Evolutionary conservation across 2,113 vertebrate species (phyloP), one percentile per base, ranked within the genome.

Genomic region (Paraplagusia blochii): DNA sequence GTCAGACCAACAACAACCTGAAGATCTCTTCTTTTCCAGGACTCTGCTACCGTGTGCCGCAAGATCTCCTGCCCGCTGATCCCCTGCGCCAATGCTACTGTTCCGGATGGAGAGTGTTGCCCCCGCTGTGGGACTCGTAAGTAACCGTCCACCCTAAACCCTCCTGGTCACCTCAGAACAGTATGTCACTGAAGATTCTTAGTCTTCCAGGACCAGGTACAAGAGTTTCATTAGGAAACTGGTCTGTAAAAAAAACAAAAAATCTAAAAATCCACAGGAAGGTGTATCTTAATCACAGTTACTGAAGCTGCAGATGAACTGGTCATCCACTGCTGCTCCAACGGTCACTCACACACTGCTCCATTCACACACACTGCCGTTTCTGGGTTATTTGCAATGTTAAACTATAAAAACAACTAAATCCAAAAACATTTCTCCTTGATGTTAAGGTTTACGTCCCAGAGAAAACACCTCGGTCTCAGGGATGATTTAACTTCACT

Each of bases 31-130:
- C 65, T 65, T 71, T 57, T 65, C 38, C 76, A 98, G 96, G 95
- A 98, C 52, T 98, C 97, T 11, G 93, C 94, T 34, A 97, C 93
- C 2, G 92, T 98, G 65, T 99, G 97, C 79, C 93, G 93, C 70
- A 96, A 97, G 77, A 95, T 96, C 66, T 98, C 95, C 67, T 99
- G 97, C 64, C 96, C 97, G 29, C 87, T 98, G 61, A 93, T 99
- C 79, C 92, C 95, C 66, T 99, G 96, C 62, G 93, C 92, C 64
- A 98, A 98, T 22, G 95, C 96, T 62, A 96, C 95, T 0, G 91
- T 99, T 74, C 94, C 95, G 1, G 97, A 99, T 52, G 95, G 97
- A 39, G 96, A 99, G 79, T 99, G 97, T 88, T 99, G 97, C 75
- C 96, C 97, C 5, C 91, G 93, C 51, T 99, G 97, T 77, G 91